phyloP scores from a whole-genome alignment of 2,888 invertebrate genomes.

The Lasioglossum marginatum region DNA sequence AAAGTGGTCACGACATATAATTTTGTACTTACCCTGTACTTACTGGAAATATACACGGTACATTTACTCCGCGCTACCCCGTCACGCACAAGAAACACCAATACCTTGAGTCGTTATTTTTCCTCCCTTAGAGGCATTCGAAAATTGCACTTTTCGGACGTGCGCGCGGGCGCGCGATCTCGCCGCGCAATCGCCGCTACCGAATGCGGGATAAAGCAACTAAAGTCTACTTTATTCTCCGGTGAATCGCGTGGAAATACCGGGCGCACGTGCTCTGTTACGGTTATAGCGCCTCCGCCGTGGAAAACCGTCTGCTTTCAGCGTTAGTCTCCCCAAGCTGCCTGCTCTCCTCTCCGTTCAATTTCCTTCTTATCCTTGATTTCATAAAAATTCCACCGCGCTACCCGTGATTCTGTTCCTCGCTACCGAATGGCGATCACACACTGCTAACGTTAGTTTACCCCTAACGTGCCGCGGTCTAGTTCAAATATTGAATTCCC shows the following conservation, averaged over 20 bases:
- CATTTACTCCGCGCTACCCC: constrained; percentile 23
- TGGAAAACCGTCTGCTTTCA: constrained; percentile 13
- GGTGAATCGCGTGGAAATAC: constrained; percentile 12
- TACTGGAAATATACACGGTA: constrained; percentile 28
- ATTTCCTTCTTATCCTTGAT: constrained; percentile 8
- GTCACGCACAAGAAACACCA: constrained; percentile 37
- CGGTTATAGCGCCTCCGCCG: constrained; percentile 8
- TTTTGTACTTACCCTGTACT: not conserved
- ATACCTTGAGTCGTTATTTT: constrained; percentile 11
- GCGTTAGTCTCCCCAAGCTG: not conserved
- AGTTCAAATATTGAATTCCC: not conserved
- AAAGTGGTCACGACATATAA: too few species aligned
- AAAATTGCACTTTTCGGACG: constrained; percentile 20
- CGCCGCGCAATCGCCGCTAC: constrained; percentile 1
- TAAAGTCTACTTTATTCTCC: constrained; percentile 5
- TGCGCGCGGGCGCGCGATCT: not conserved
- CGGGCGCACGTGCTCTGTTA: constrained; percentile 18
- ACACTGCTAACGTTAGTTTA: not conserved
- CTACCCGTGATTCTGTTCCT: not conserved
- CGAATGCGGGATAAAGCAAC: constrained; percentile 20
- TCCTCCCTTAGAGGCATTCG: not conserved
- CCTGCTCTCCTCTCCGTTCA: not conserved
- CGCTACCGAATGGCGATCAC: not conserved
- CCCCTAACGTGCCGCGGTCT: not conserved
- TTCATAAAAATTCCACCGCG: not conserved